phyloP scores from a whole-genome alignment of 2,888 invertebrate species.

The Parapristionchus giblindavisi region DNA sequence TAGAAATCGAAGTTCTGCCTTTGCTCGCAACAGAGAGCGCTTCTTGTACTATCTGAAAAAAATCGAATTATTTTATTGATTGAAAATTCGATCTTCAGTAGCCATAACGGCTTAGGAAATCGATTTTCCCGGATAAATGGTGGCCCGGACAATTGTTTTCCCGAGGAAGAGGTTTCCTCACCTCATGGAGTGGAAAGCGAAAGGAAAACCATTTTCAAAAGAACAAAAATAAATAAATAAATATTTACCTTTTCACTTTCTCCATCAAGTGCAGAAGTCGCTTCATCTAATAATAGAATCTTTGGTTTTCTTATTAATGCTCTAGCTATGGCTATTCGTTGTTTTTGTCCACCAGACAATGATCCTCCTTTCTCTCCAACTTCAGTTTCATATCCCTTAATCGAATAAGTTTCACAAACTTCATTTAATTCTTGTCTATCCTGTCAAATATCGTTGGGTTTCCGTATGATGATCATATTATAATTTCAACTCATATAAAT shows the following conservation, averaged over 20 bases:
- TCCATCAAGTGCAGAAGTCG: conserved; percentile 43
- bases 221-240: not conserved
- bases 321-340: conserved; percentile 44
- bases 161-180: too few relatives aligned
- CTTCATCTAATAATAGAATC: conserved; percentile 47
- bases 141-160: too few relatives aligned
- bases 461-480: too few relatives aligned
- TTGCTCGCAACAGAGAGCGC: not conserved
- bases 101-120: too few relatives aligned
- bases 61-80: not conserved
- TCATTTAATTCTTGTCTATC: too few relatives aligned
- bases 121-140: too few relatives aligned
- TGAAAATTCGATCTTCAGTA: not conserved
- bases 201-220: not conserved
- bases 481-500: too few relatives aligned
- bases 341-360: conserved; percentile 42
- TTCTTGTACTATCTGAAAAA: conserved; percentile 20
- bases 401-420: not conserved
- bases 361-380: conserved; percentile 42
- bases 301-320: conserved; percentile 66
- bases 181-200: too few relatives aligned
- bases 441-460: too few relatives aligned
- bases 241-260: conserved; percentile 13
- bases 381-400: conserved; percentile 43
- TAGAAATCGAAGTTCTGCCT: conserved; percentile 10